Conservation (phyloP, 1,140 invertebrate species). For the Drosophila nigrodunni region DNA sequence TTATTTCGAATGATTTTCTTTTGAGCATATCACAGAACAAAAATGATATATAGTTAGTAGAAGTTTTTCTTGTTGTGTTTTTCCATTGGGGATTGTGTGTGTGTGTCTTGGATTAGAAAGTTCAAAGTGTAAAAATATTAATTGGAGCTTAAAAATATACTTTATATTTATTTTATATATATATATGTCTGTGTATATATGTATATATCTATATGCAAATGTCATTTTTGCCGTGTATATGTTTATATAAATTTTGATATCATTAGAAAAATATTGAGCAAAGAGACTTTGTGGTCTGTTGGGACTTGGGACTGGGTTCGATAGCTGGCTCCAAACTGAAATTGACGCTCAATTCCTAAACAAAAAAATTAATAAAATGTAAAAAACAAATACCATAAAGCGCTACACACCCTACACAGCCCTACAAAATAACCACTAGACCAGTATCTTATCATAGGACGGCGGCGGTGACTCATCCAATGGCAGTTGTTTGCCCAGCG, state of each 20-base stretch:
- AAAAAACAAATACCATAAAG: conserved; percentile 2
- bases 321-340: conserved; percentile 43
- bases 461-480: conserved; percentile 86
- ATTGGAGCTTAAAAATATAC: conserved; percentile 69
- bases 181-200: conserved; percentile 57
- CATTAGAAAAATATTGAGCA: conserved; percentile 80
- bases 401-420: conserved; percentile 60
- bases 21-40: conserved; percentile 82
- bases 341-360: conserved; percentile 68
- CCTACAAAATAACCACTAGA: too few species aligned
- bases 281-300: conserved; percentile 49
- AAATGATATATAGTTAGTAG: conserved; percentile 73
- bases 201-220: conserved; percentile 55
- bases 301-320: conserved; percentile 24
- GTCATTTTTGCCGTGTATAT: conserved; percentile 63
- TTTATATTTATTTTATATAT: conserved; percentile 55
- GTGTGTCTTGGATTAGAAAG: conserved; percentile 48
- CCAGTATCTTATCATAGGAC: conserved; percentile 87
- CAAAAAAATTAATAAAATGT: not conserved
- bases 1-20: conserved; percentile 59
- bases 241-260: conserved; percentile 79
- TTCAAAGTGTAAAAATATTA: conserved; percentile 72
- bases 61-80: conserved; percentile 45
- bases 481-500: conserved; percentile 72
- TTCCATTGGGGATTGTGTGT: conserved; percentile 15